phyloP scores from a whole-genome alignment of 2,888 invertebrate species.

The Trissolcus brochymenae region DNA sequence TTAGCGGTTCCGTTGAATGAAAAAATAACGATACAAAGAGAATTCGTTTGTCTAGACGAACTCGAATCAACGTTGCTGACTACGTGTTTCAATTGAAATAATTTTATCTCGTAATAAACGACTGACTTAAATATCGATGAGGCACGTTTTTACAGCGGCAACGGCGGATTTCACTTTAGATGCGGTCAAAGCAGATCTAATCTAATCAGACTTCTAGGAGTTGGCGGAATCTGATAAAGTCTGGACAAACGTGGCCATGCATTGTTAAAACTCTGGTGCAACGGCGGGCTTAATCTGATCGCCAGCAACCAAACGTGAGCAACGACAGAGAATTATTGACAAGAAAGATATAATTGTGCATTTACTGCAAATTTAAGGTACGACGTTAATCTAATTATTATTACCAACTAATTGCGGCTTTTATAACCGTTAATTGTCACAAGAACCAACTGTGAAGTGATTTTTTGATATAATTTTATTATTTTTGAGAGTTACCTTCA shows the following conservation, averaged over 20 bases:
- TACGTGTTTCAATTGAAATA: conserved; percentile 12
- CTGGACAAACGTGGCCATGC: conserved; percentile 26
- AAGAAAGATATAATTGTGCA: background rate
- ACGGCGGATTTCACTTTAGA: conserved; percentile 12
- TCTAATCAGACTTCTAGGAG: conserved; percentile 25
- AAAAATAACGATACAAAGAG: background rate
- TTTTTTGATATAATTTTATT: conserved; percentile 15
- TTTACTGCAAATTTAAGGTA: conserved; percentile 2
- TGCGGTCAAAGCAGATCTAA: conserved; percentile 18
- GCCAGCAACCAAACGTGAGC: background rate
- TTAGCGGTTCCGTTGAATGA: too few species aligned
- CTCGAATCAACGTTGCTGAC: background rate
- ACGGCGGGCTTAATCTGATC: conserved; percentile 27
- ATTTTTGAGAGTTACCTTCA: conserved; percentile 6
- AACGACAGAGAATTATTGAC: background rate
- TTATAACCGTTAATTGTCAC: conserved; percentile 9
- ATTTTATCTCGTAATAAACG: conserved; percentile 31
- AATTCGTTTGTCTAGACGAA: background rate
- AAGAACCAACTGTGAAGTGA: conserved; percentile 8
- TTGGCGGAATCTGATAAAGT: conserved; percentile 28
- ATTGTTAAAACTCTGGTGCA: conserved; percentile 24
- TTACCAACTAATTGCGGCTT: background rate
- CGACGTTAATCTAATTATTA: background rate
- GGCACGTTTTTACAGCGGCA: background rate
- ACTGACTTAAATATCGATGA: conserved; percentile 36